Conservation (phyloP, 2,113 vertebrate genomes). For the Rutilus rutilus region DNA sequence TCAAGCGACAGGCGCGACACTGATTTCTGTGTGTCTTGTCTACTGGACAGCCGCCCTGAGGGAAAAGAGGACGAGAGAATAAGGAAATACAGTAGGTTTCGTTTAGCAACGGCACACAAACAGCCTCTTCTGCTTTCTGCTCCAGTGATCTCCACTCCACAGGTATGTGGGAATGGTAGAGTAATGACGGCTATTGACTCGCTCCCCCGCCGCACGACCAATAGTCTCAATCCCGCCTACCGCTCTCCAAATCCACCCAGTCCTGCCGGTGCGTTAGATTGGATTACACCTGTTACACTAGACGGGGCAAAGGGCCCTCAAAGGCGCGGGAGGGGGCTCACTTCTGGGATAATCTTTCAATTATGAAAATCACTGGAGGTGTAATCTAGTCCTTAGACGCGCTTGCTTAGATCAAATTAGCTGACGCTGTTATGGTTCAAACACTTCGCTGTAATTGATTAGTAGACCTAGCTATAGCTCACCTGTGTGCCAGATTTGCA, state of each 20-base stretch:
- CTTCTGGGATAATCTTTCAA: constrained; percentile 59
- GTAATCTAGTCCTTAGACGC: constrained; percentile 45
- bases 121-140: neutral
- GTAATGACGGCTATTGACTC: constrained; percentile 70
- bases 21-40: constrained; percentile 99
- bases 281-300: constrained; percentile 79
- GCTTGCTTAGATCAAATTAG: constrained; percentile 46
- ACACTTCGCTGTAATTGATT: constrained; percentile 21
- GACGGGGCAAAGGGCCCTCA: constrained; percentile 58
- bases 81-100: constrained; percentile 11
- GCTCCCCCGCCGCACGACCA: constrained; percentile 67
- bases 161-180: constrained; percentile 69
- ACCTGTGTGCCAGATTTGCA: constrained; percentile 99
- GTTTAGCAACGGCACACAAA: neutral
- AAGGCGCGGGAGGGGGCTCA: constrained; percentile 56
- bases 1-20: constrained; percentile 96
- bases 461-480: neutral
- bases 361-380: constrained; percentile 55
- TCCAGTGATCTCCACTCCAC: constrained; percentile 66
- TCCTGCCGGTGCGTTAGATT: constrained; percentile 75
- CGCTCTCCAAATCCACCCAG: constrained; percentile 71
- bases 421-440: constrained; percentile 27
- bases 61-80: neutral
- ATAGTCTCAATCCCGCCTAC: constrained; percentile 75
- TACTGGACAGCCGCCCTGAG: constrained; percentile 94